These are phyloP conservation scores for Eutolmus rufibarbis DNA, from an alignment of 2,888 invertebrate genomes.

Conservation along the genomic window DNA sequence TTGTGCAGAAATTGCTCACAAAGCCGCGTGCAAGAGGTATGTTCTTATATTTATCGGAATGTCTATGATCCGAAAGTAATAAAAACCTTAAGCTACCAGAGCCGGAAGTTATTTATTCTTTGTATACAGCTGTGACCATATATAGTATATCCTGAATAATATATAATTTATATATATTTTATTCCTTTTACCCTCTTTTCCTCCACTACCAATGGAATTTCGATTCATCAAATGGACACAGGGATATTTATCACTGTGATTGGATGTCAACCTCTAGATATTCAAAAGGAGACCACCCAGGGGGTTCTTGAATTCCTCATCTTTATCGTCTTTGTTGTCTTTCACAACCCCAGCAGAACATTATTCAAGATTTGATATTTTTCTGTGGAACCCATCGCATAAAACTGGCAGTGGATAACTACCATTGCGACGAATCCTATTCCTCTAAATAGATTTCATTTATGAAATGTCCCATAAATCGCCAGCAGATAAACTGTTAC, in stretches of 20 bases:
- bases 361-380: conserved; percentile 21
- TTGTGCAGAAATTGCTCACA: conserved; percentile 82
- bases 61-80: neutral
- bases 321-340: neutral
- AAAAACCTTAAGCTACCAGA: neutral
- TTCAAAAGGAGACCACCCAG: neutral
- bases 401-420: neutral
- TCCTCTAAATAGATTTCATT: neutral
- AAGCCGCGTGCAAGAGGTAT: conserved; percentile 90
- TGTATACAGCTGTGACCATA: neutral
- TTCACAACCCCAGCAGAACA: neutral
- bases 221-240: neutral
- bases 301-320: neutral
- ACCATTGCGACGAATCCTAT: neutral
- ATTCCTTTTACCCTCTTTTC: neutral
- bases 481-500: neutral
- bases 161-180: neutral
- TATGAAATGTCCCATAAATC: neutral
- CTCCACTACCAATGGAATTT: neutral
- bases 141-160: neutral
- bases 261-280: conserved; percentile 17
- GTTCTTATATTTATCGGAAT: conserved; percentile 50
- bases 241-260: conserved; percentile 21
- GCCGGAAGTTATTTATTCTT: neutral
- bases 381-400: neutral